Conservation (phyloP, 2,113 vertebrate genomes). For the Neolamprologus sp. region DNA sequence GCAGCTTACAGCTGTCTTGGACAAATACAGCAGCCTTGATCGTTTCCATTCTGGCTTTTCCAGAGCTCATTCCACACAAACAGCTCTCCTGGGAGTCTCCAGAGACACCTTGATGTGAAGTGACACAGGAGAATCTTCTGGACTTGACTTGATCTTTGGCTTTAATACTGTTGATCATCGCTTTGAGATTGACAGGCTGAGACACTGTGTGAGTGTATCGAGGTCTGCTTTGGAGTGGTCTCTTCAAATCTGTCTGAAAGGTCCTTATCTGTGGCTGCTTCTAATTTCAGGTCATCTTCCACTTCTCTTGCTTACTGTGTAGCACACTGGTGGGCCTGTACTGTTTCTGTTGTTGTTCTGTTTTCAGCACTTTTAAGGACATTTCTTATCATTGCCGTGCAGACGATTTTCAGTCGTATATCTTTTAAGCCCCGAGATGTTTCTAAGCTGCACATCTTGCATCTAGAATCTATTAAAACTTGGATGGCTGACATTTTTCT, state of each 20-base stretch:
- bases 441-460: not conserved
- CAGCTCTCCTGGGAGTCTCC: not conserved
- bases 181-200: accelerated
- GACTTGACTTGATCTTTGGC: not conserved
- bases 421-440: not conserved
- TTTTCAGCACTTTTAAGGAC: not conserved
- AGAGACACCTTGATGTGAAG: not conserved
- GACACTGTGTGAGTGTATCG: not conserved
- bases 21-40: not conserved
- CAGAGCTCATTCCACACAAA: not conserved
- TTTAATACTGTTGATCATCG: not conserved
- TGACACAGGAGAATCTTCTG: not conserved
- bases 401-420: not conserved
- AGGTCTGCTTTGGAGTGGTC: not conserved
- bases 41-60: not conserved
- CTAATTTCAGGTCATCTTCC: not conserved
- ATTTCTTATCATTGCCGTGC: not conserved
- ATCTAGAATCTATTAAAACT: not conserved
- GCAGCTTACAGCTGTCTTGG: not conserved
- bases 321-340: not conserved
- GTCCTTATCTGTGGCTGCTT: not conserved
- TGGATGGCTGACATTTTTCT: not conserved
- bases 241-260: not conserved
- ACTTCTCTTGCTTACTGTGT: not conserved
- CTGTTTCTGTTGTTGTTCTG: not conserved